Percentiles rank a stretch among this genome's conserved stretches.
Conservation (phyloP, 2,888 invertebrate genomes). For the Axea sp. region DNA sequence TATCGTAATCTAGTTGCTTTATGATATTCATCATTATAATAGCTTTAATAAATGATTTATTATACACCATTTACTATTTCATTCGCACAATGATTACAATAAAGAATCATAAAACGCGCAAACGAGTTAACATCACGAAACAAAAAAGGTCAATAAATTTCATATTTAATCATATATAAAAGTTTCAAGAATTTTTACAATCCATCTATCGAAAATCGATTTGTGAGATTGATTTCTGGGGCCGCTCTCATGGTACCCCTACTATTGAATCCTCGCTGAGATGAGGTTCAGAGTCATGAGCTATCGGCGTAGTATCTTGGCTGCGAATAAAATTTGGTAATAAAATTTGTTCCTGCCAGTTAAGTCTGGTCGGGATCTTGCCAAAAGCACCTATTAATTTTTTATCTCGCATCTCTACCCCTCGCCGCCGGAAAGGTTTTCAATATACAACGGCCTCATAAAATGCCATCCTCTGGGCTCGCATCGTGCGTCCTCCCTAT, state of each 20-base stretch:
- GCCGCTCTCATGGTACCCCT: constrained; percentile 38
- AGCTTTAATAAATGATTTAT: constrained; percentile 25
- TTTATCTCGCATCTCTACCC: constrained; percentile 76
- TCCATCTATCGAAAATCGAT: constrained; percentile 55
- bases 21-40: constrained; percentile 1
- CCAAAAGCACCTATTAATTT: constrained; percentile 79
- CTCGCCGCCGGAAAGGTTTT: constrained; percentile 67
- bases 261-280: constrained; percentile 1
- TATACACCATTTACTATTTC: neutral
- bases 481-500: constrained; percentile 60
- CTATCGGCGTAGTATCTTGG: constrained; percentile 67
- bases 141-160: constrained; percentile 39
- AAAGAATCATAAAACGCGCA: neutral
- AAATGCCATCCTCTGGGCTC: constrained; percentile 59
- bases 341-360: constrained; percentile 79
- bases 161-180: constrained; percentile 30
- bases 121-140: constrained; percentile 2
- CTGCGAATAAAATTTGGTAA: constrained; percentile 76
- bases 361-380: constrained; percentile 69
- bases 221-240: constrained; percentile 55
- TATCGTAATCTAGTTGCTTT: neutral
- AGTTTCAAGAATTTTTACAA: constrained; percentile 21
- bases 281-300: constrained; percentile 42
- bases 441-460: constrained; percentile 70
- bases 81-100: neutral